These are phyloP conservation scores for Cryptus viduatorius DNA, from an alignment of 2,888 invertebrate genomes.

Conservation along the genomic window DNA sequence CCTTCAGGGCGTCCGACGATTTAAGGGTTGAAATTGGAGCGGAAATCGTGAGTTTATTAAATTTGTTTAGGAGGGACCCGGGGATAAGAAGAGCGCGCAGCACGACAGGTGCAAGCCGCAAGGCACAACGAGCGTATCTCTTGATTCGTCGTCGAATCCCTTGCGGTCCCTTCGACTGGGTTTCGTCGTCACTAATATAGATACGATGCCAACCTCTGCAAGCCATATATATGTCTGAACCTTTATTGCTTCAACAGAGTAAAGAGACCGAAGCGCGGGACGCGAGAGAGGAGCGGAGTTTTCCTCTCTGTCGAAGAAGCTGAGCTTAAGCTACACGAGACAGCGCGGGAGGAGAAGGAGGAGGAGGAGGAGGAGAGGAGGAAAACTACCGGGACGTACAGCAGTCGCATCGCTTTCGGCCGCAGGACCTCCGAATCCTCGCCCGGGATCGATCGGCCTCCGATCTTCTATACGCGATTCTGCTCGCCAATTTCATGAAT, in stretches of 20 bases:
- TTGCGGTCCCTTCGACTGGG: constrained; percentile 6
- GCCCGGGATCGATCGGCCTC: constrained; percentile 37
- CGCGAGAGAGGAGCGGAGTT: constrained; percentile 21
- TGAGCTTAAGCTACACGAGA: constrained; percentile 17
- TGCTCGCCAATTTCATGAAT: constrained; percentile 34
- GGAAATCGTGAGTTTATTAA: constrained; percentile 84
- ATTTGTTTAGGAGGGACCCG: constrained; percentile 81
- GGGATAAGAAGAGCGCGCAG: constrained; percentile 19
- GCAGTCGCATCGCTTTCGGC: constrained; percentile 39
- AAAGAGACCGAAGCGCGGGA: constrained; percentile 72
- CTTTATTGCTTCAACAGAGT: constrained; percentile 81
- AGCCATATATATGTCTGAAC: constrained; percentile 72
- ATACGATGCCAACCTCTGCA: constrained; percentile 45
- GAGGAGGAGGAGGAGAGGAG: background rate
- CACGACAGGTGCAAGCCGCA: constrained; percentile 32
- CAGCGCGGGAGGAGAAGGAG: background rate
- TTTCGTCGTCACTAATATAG: constrained; percentile 41
- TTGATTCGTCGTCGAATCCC: constrained; percentile 46
- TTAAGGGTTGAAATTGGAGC: constrained; percentile 78
- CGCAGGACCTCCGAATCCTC: constrained; percentile 38
- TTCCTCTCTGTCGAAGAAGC: constrained; percentile 40
- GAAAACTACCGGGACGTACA: constrained; percentile 11
- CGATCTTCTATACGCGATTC: constrained; percentile 20
- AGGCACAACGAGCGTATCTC: constrained; percentile 9
- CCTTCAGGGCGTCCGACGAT: constrained; percentile 69